Base-by-base conservation (phyloP, 2,888 invertebrate genomes). In the Plusia festucae region DNA sequence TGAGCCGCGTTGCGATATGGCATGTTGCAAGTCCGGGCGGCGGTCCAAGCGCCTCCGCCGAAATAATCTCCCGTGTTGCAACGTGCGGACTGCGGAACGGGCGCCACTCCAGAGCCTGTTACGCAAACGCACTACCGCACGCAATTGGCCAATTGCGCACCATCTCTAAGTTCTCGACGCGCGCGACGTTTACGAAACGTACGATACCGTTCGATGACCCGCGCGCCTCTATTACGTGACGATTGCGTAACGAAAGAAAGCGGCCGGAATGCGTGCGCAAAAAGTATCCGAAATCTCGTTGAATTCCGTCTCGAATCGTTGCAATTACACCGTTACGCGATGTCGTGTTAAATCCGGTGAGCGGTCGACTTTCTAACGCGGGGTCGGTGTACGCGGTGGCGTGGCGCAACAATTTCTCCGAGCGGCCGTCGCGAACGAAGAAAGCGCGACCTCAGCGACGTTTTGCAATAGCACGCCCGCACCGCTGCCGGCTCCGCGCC, bases 351-450 rank as follows among this genome's bases (percentile, higher is more conserved):
- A 93, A 94, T 94, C 94, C 94, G 94, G 93, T 92, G 93, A 93
- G 89, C 91, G 94, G 92, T 91, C 91, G 94, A 94, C 95, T 95
- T 95, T 95, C 95, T 95, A 94, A 92, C 93, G 89, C 91, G 94
- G 91, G 93, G 95, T 93, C 94, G 94, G 92, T 91, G 94, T 90
- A 94, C 93, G 91, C 90, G 88, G 86, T 87, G 87, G 84, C 87
- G 91, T 95, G 95, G 91, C 93, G 95, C 94, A 95, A 95, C 91
- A 94, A 95, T 95, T 95, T 95, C 95, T 94, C 94, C 92, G 85
- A 82, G 90, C 92, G 87, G 83, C 90, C 91, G 88, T 92, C 88
- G 94, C 94, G 90, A 91, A 91, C 92, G 94, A 95, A 95, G 95
- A 95, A 95, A 95, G 95, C 94, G 95, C 95, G 94, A 95, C 94